Evolutionary conservation across 2,797 vertebrate species (phyloP).

Genomic region (Mus caroli): DNA sequence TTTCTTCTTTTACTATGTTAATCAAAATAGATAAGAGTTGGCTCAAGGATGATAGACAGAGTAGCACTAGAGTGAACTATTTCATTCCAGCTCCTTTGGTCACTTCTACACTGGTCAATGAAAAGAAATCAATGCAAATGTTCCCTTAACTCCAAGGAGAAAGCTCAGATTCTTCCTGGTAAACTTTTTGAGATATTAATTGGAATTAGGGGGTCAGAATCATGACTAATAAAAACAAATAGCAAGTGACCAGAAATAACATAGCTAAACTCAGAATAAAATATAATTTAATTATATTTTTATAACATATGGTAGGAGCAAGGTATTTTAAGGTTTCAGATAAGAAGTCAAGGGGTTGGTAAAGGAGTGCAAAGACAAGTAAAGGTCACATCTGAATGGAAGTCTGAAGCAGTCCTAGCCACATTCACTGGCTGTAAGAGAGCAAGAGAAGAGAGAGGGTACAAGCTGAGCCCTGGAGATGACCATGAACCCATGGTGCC

Average conservation of each 20-base stretch:
- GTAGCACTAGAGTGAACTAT: background rate
- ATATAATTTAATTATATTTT: background rate
- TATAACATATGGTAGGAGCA: background rate
- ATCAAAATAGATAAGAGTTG: background rate
- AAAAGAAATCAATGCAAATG: background rate
- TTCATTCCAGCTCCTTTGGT: background rate
- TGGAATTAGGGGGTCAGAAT: background rate
- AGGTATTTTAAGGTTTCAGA: background rate
- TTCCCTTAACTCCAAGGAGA: background rate
- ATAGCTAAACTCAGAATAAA: background rate
- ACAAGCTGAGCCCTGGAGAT: background rate
- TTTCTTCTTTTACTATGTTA: background rate
- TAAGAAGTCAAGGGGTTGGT: background rate
- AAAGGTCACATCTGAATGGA: background rate
- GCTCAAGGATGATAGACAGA: background rate
- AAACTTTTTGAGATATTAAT: background rate
- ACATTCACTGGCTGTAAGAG: background rate
- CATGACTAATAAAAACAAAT: conserved; percentile 13
- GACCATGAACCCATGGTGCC: background rate
- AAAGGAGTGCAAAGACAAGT: background rate
- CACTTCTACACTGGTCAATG: background rate
- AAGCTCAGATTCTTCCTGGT: background rate
- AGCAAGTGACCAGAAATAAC: background rate
- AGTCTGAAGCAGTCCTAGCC: background rate
- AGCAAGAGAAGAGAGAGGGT: background rate